Evolutionary conservation across 1,140 invertebrate species (phyloP), one percentile per base, ranked within the genome.

Genomic region (Cotesia chilonis): DNA sequence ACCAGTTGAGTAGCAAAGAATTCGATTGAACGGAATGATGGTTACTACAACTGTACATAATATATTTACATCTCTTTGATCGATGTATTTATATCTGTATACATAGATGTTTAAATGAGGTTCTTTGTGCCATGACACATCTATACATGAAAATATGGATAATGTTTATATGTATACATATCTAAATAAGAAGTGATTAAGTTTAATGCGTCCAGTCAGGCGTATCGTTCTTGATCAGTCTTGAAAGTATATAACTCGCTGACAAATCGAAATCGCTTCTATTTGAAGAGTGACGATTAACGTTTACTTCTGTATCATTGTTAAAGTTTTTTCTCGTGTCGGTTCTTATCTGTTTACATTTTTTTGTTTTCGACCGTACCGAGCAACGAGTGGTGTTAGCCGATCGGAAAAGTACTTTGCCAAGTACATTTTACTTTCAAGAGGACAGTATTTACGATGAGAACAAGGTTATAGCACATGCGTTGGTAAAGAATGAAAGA

Each of bases 401-500:
- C n/a, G 12, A 64, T 64, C 17, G 68, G 5, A 69, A 69, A 60
- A 69, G 68, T 55, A 60, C 47, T 68, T 57, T 51, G 52, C 54
- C 14, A 36, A 68, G 51, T 65, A 37, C 36, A 51, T 65, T 65
- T 38, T 38, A 37, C 63, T 37, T 37, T 55, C 51, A 37, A 70
- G 68, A 59, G 57, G 57, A 71, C 38, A 28, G 36, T 66, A 67
- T 72, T 72, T 68, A 72, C 65, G 65, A 63, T 4, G 52, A 66
- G 14, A 20, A 3, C 3, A 28, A 28, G 28, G 60, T 12, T 51
- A 4, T 20, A 41, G 35, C n/a, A 17, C 20, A 51, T 52, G 47
- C 10, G n/a, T 67, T 4, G 10, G 10, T 4, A 38, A n/a, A 36
- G 17, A 47, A 14, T 41, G 60, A 28, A n/a, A 60, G 4, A 37